Base-by-base conservation (phyloP, 2,113 vertebrate genomes). In the human region DNA sequence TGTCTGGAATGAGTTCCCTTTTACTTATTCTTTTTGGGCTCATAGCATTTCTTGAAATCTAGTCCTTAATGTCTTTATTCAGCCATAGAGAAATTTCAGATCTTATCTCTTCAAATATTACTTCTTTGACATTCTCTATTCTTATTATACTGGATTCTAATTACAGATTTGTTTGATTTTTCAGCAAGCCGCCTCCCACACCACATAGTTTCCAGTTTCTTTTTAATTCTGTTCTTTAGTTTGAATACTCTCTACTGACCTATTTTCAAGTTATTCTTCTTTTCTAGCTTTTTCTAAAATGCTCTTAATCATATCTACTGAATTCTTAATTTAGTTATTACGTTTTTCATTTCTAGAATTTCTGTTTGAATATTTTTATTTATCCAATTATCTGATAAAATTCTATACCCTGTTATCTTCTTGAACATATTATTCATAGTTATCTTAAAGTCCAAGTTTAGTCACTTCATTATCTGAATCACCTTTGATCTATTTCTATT, bases 241-340 rank as follows among this genome's bases (percentile, higher is more conserved):
- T 6, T 22, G 86, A 50, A 40, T 68, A n/a, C 4, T 93, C 73
- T 70, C 78, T 38, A 72, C 2, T 64, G 40, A 61, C 22, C 35
- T 94, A 88, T 92, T 76, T 88, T 89, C 25, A 89, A 72, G 12
- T 43, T 14, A 27, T 35, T 68, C 6, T n/a, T 61, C n/a, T 76
- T 2, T 79, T 73, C 50, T 59, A n/a, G 11, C 43, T 80, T 89
- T 52, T 7, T 20, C 40, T 22, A 38, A 86, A 90, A 68, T 75
- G 20, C 25, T 27, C 1, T 86, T 82, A 43, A 50, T 50, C 30
- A 1, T 6, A 6, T n/a, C 25, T 40, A 57, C 23, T n/a, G 70
- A n/a, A 16, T 45, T 81, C 3, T 92, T 70, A 16, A 85, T 57
- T 55, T 52, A 32, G 5, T 57, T 38, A 18, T 12, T 55, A 3